These are phyloP conservation scores for Mamestra configurata DNA, from an alignment of 1,140 invertebrate species.

Conservation along the genomic window DNA sequence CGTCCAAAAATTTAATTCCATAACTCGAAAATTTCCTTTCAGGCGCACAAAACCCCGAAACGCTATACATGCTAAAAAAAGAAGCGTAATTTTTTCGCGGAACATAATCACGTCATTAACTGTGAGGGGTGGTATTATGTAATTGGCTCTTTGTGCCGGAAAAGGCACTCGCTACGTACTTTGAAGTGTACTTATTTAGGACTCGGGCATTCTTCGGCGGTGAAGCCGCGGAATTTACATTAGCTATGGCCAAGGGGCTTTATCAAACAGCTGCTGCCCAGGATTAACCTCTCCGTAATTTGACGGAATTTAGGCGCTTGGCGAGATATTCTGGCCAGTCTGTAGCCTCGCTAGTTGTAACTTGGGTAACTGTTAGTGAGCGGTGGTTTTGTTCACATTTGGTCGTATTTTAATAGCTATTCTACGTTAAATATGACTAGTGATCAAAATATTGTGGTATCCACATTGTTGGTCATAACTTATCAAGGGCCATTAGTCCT, in stretches of 20 bases:
- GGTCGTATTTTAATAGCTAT: too few species aligned
- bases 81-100: constrained; percentile 39
- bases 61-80: constrained; percentile 35
- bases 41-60: background rate
- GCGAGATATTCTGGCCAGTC: background rate
- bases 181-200: constrained; percentile 51
- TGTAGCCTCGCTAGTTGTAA: background rate
- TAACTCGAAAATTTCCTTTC: constrained; percentile 11
- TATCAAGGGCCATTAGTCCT: background rate
- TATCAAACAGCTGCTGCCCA: constrained; percentile 48
- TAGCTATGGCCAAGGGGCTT: constrained; percentile 44
- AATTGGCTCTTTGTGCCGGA: constrained; percentile 46
- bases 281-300: constrained; percentile 42
- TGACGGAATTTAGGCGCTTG: constrained; percentile 36
- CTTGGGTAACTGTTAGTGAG: background rate
- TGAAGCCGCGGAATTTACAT: constrained; percentile 48
- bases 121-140: constrained; percentile 41
- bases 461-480: background rate
- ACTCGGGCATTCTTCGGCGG: constrained; percentile 43
- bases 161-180: constrained; percentile 47
- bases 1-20: constrained; percentile 24
- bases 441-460: background rate
- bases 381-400: background rate
- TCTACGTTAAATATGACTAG: background rate
- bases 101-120: constrained; percentile 49